These are phyloP conservation scores for Ramazzottius varieornatus DNA, from an alignment of 2,888 invertebrate species.

Conservation along the genomic window DNA sequence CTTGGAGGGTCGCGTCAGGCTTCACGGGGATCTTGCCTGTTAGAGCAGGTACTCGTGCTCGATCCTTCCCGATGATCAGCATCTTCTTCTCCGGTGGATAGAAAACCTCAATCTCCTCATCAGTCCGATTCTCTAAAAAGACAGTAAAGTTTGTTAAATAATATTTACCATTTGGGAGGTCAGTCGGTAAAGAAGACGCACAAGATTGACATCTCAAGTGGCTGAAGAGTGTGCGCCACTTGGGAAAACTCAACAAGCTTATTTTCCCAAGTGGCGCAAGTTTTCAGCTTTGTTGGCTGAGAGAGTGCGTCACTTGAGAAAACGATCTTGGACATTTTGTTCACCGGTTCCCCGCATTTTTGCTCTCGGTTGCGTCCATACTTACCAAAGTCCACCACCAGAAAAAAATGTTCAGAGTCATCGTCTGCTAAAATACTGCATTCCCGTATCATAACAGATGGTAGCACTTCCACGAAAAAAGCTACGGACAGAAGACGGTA, in stretches of 20 bases:
- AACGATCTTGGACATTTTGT: too few species aligned
- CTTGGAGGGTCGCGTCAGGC: background rate
- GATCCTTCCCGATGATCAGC: background rate
- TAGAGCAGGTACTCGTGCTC: background rate
- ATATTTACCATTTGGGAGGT: too few species aligned
- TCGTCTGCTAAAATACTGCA: background rate
- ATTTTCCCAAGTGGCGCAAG: too few species aligned
- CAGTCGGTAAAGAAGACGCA: too few species aligned
- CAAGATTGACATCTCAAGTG: too few species aligned
- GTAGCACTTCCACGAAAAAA: background rate
- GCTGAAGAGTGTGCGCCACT: too few species aligned
- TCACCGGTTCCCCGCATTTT: too few species aligned
- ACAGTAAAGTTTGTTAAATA: too few species aligned
- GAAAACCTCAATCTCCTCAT: background rate
- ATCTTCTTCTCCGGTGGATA: constrained; percentile 1
- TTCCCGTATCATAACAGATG: background rate
- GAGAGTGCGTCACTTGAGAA: too few species aligned
- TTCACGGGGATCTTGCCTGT: background rate
- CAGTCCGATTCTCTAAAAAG: background rate
- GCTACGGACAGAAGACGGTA: background rate
- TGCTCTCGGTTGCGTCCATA: too few species aligned
- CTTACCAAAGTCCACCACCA: background rate
- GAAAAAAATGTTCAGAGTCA: background rate
- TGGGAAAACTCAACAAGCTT: too few species aligned
- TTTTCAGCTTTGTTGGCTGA: too few species aligned